Conservation (phyloP, 35 echinoderm and acorn worm genomes). For the Apostichopus parvimensis region DNA sequence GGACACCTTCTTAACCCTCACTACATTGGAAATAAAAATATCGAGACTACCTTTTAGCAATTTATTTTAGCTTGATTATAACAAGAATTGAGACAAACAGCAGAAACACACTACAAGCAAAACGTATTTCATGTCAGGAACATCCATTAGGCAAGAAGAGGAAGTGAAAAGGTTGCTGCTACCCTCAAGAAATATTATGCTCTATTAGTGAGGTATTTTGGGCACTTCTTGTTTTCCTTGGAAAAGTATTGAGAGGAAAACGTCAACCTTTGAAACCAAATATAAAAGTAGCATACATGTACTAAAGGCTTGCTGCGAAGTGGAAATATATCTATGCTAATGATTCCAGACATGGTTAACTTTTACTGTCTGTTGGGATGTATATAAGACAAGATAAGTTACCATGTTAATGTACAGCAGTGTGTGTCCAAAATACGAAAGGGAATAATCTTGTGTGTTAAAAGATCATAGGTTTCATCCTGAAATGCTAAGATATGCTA, state of each 20-base stretch:
- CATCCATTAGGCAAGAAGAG: background rate
- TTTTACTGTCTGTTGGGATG: too few relatives aligned
- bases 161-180: background rate
- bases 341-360: too few relatives aligned
- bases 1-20: slow-evolving; percentile 37
- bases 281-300: too few relatives aligned
- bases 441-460: too few relatives aligned
- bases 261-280: background rate
- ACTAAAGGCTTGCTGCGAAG: too few relatives aligned
- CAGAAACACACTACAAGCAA: background rate
- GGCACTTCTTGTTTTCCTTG: background rate
- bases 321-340: too few relatives aligned
- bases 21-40: background rate
- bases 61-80: background rate
- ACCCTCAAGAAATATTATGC: background rate
- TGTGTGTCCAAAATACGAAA: too few relatives aligned
- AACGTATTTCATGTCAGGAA: background rate
- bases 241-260: background rate
- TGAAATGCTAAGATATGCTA: too few relatives aligned
- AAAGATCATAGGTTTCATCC: too few relatives aligned
- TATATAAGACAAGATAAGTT: too few relatives aligned
- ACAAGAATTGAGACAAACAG: background rate
- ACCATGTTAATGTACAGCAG: too few relatives aligned
- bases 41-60: background rate
- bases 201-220: background rate